Evolutionary conservation across 92 coral and sea anemone genomes (phyloP), one percentile per base, ranked within the genome.

Genomic region (Zoanthus sociatus): DNA sequence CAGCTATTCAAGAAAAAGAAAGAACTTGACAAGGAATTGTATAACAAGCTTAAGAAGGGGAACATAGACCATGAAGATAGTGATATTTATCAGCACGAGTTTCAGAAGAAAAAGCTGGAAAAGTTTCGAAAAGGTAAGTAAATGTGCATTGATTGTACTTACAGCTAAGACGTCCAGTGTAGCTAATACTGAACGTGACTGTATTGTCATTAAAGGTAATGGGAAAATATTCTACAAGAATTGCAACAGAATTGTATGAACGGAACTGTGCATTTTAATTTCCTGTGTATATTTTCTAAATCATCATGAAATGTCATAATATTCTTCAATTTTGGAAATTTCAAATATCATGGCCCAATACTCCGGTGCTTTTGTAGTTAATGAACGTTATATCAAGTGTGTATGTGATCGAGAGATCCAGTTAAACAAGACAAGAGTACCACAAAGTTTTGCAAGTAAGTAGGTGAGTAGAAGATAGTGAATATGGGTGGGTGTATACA

Each of bases 381-480:
- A 79, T 73, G 91, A 88, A 74, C 83, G 91, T 79, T 88, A 88
- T 83, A 58, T 88, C 61, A 86, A 88, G 58, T 88, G 91, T 78
- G 67, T 88, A 42, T 88, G 91, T 88, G 91, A 87, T 60, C 76
- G 70, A 58, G 67, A 56, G 48, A 42, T 88, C 50, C 76, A 86
- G 72, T 82, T 88, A 54, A 88, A 88, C 81, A 88, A 88, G 91
- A 76, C 87, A 17, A 72, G 87, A 78, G 74, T 82, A 68, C 82
- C 48, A 55, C 63, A 51, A 64, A 88, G 82, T 83, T 88, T 88
- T 88, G 56, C 91, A 72, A 88, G 87, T 82, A 88, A 82, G 88
- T 61, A 61, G n/a, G 69, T 61, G n/a, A 61, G n/a, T 61, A 61
- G 82, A 77, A 77, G 48, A 48, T 67, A 50, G 82, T 66, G 82